Conservation (phyloP, 2,797 vertebrate species). For the Liparis tanakae region DNA sequence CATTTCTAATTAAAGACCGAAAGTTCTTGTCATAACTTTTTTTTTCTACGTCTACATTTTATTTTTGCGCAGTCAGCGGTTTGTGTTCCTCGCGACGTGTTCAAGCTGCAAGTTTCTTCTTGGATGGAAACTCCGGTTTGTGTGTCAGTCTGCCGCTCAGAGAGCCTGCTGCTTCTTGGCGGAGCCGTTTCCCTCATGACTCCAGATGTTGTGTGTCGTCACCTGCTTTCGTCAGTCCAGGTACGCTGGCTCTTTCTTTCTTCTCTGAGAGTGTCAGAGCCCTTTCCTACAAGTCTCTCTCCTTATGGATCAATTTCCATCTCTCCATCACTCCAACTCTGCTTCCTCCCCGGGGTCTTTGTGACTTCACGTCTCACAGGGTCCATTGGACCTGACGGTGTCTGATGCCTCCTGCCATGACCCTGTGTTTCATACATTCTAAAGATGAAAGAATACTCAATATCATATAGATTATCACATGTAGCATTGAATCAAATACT, state of each 20-base stretch:
- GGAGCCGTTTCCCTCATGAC: conserved; percentile 56
- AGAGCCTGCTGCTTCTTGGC: conserved; percentile 52
- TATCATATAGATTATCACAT: not conserved
- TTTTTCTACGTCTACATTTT: conserved; percentile 32
- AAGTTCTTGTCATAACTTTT: conserved; percentile 21
- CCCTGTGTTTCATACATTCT: not conserved
- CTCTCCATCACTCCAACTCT: too few species aligned
- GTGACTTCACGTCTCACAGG: too few species aligned
- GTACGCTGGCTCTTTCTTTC: conserved; percentile 22
- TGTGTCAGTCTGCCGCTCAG: conserved; percentile 35
- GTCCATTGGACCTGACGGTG: too few species aligned
- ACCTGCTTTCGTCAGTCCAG: conserved; percentile 19
- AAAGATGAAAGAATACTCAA: not conserved
- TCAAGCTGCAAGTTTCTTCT: conserved; percentile 16
- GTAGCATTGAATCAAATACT: conserved; percentile 6
- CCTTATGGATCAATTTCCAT: too few species aligned
- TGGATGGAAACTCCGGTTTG: conserved; percentile 27
- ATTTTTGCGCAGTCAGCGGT: conserved; percentile 30
- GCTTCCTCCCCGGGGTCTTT: too few species aligned
- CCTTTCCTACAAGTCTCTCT: conserved; percentile 5
- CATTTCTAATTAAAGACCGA: not conserved
- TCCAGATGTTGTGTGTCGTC: conserved; percentile 70
- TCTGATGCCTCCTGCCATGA: too few species aligned
- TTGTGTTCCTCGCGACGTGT: conserved; percentile 7
- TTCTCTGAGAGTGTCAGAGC: conserved; percentile 8